Base-by-base conservation (phyloP, 2,113 vertebrate species). In the Gobio gobio region DNA sequence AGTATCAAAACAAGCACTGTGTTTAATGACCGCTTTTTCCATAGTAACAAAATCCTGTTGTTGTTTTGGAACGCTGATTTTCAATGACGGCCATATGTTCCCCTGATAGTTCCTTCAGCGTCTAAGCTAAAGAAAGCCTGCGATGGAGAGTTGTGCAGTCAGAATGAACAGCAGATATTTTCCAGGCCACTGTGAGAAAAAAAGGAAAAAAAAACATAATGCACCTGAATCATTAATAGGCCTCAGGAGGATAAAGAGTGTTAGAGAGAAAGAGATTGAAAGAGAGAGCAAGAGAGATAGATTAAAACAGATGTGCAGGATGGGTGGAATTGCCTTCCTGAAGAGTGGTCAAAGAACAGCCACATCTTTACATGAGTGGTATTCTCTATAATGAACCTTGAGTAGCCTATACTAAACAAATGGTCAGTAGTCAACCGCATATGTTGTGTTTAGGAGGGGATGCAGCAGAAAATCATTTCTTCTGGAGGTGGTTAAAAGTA, bases 291-390 rank as follows among this genome's bases (percentile, higher is more conserved):
- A 36, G 72, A 63, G 54, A 63, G 83, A 68, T 77, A 73, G 64
- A 24, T 26, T 72, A 40, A 79, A 56, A 74, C 13, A 61, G 84
- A 86, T 88, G 61, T 88, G 86, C 89, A 92, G 92, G 90, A 92
- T 90, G 90, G 90, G 91, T 90, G 89, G 89, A 87, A 86, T 86
- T 70, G 82, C 86, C 72, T 72, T 82, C 66, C 63, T 20, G 56
- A 76, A 59, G 58, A 13, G 45, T 70, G 61, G 51, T 72, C 26
- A 14, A 36, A 74, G 22, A 59, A 47, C 66, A 16, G 24, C 58
- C 26, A 83, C 81, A 83, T 85, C 85, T 73, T 89, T 80, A 86
- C 64, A n/a, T 74, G 20, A 78, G 74, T 58, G 13, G 78, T 64
- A 83, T 63, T 64, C 9, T 54, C 45, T 20, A 56, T 56, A 22